Evolutionary conservation across 2,113 vertebrate genomes (phyloP).

Genomic region (Xerus inauris): DNA sequence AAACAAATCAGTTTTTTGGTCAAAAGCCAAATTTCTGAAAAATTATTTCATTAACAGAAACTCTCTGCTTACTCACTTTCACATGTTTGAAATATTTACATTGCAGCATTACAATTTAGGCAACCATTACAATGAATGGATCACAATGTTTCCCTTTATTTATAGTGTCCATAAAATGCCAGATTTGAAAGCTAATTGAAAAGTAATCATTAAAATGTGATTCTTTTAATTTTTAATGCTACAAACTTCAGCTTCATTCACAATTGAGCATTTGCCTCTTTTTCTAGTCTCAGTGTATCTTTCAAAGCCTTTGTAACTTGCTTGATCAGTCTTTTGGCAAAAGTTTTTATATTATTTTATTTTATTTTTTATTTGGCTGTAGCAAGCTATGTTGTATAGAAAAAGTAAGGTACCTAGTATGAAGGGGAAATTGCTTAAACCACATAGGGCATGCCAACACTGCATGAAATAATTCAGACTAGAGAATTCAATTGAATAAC

Average conservation of each 20-base stretch:
- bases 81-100: constrained; percentile 28
- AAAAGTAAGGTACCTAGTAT: background rate
- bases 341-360: background rate
- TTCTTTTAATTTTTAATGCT: background rate
- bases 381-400: background rate
- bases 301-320: background rate
- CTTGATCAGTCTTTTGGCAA: background rate
- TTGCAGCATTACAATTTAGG: background rate
- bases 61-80: constrained; percentile 21
- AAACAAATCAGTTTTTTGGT: background rate
- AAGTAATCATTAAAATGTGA: background rate
- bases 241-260: background rate
- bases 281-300: background rate
- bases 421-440: background rate
- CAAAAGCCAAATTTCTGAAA: constrained; percentile 61
- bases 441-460: background rate
- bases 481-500: background rate
- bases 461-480: background rate
- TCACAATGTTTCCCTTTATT: background rate
- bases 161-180: background rate
- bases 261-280: background rate
- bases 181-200: background rate
- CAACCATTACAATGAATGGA: background rate
- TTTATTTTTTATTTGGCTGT: background rate
- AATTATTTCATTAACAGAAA: constrained; percentile 58